Evolutionary conservation across 2,113 vertebrate genomes (phyloP).

Genomic region (Pluvialis apricaria): DNA sequence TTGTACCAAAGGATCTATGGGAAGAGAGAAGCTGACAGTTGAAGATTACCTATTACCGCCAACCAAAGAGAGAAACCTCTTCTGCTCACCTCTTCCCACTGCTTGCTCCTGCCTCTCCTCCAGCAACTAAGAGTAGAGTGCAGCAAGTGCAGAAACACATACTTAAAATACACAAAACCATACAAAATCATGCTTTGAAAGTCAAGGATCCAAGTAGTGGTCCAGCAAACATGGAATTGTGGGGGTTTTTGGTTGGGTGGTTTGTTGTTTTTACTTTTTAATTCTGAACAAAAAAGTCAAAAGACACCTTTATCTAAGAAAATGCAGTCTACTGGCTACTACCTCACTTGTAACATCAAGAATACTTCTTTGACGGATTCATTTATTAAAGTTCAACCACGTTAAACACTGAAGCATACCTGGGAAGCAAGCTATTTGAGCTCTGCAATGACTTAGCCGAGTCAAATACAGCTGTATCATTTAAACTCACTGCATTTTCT

Average conservation of each 20-base stretch:
- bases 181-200: neutral
- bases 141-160: neutral
- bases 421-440: neutral
- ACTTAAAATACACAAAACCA: neutral
- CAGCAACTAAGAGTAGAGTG: neutral
- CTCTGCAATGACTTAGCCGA: neutral
- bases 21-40: neutral
- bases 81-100: neutral
- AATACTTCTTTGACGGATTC: neutral
- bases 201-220: neutral
- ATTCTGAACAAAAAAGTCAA: neutral
- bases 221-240: neutral
- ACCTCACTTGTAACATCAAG: neutral
- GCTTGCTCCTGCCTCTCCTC: neutral
- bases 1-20: neutral
- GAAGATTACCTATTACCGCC: neutral
- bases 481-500: neutral
- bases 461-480: neutral
- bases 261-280: neutral
- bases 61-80: neutral
- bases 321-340: neutral
- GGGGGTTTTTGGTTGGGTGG: too few species aligned
- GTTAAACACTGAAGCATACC: neutral
- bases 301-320: neutral
- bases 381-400: neutral